phyloP scores from a whole-genome alignment of 2,888 invertebrate species.

The Standfussiana lucernea region DNA sequence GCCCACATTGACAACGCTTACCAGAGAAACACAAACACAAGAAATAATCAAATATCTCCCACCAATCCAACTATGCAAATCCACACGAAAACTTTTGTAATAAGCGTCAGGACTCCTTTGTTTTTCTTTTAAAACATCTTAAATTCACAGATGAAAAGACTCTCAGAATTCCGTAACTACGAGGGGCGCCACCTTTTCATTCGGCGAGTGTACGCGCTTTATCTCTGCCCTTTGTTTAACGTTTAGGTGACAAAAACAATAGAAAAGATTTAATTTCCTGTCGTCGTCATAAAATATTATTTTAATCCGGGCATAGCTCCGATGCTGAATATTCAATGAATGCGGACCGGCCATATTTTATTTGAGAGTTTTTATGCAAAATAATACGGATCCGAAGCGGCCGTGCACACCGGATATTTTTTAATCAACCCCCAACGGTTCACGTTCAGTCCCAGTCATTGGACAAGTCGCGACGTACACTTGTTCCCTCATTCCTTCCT shows the following conservation, averaged over 20 bases:
- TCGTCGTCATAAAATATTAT: slow-evolving; percentile 83
- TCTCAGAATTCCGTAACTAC: slow-evolving; percentile 35
- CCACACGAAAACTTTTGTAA: slow-evolving; percentile 62
- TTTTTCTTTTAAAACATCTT: slow-evolving; percentile 62
- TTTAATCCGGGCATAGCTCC: slow-evolving; percentile 81
- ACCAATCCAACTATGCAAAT: slow-evolving; percentile 43
- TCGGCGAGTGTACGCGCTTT: slow-evolving; percentile 56
- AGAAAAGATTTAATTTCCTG: slow-evolving; percentile 87
- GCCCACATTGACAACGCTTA: slow-evolving; percentile 20
- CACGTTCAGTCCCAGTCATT: slow-evolving; percentile 26
- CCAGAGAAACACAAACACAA: slow-evolving; percentile 30
- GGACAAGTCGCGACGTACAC: slow-evolving; percentile 53
- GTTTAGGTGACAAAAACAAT: slow-evolving; percentile 82
- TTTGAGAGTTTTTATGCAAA: slow-evolving; percentile 81
- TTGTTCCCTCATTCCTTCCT: slow-evolving; percentile 63
- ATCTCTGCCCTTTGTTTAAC: slow-evolving; percentile 71
- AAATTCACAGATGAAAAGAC: slow-evolving; percentile 57
- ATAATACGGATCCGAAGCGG: slow-evolving; percentile 68
- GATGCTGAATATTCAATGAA: slow-evolving; percentile 84
- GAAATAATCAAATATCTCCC: slow-evolving; percentile 17
- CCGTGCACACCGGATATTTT: slow-evolving; percentile 72
- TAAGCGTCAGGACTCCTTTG: slow-evolving; percentile 57
- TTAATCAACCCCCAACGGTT: slow-evolving; percentile 71
- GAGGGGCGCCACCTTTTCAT: slow-evolving; percentile 45
- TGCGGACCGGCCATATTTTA: slow-evolving; percentile 80